A percentile compares a stretch with the other conserved stretches of the same genome.
Conservation (phyloP, 2,797 vertebrate species). For the Fistularia commersonii region DNA sequence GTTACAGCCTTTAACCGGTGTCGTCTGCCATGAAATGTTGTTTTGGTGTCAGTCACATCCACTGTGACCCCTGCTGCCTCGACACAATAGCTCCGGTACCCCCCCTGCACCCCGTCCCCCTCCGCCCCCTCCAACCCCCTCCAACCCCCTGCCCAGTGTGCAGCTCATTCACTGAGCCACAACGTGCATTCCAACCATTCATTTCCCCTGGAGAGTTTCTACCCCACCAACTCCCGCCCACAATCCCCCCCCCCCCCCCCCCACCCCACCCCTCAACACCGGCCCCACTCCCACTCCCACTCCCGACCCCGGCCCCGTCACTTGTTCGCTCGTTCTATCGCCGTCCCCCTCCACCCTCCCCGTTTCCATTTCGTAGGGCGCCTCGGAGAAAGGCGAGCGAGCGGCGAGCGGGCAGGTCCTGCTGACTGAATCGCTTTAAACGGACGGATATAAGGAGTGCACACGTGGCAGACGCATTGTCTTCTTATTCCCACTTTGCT, state of each 20-base stretch:
- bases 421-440: slow-evolving; percentile 38
- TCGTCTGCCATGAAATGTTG: slow-evolving; percentile 73
- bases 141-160: slow-evolving; percentile 67
- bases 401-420: slow-evolving; percentile 31
- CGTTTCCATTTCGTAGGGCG: slow-evolving; percentile 37
- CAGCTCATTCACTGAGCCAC: slow-evolving; percentile 68
- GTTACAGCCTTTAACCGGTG: slow-evolving; percentile 59
- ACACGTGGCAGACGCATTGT: slow-evolving; percentile 17
- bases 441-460: slow-evolving; percentile 14
- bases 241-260: slow-evolving; percentile 33
- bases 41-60: slow-evolving; percentile 75
- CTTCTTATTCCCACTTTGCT: slow-evolving; percentile 21
- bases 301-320: slow-evolving; percentile 50
- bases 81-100: slow-evolving; percentile 67
- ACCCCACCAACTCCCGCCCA: too few species aligned
- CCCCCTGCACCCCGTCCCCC: too few species aligned
- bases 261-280: slow-evolving; percentile 32
- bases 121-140: too few species aligned
- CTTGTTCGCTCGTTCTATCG: slow-evolving; percentile 38
- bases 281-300: slow-evolving; percentile 26
- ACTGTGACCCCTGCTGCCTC: slow-evolving; percentile 72
- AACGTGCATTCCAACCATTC: slow-evolving; percentile 72
- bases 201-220: slow-evolving; percentile 71
- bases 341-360: slow-evolving; percentile 32
- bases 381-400: slow-evolving; percentile 38